phyloP scores from a whole-genome alignment of 1,140 invertebrate species.

The Drosophila pseudoobscura region DNA sequence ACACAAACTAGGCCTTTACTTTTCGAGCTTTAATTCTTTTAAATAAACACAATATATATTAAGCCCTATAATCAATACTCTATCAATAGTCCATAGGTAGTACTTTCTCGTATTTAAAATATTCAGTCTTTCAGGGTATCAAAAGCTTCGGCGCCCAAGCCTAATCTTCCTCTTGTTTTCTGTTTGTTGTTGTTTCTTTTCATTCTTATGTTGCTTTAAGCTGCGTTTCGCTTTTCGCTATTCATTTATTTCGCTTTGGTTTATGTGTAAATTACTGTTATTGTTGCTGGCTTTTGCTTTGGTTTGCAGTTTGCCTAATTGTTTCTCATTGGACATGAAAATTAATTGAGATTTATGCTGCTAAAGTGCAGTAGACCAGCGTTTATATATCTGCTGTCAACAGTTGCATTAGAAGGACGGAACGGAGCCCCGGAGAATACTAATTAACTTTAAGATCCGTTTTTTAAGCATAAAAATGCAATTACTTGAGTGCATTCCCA shows the following conservation, averaged over 20 bases:
- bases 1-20: no score
- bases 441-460: constrained; percentile 2
- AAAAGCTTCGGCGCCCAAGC: no score
- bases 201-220: constrained; percentile 50
- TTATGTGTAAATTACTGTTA: constrained; percentile 39
- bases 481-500: constrained; percentile 1
- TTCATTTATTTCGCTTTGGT: constrained; percentile 45
- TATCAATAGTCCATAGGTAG: no score
- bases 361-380: no score
- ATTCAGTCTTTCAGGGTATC: no score
- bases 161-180: constrained; percentile 4
- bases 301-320: constrained; percentile 19
- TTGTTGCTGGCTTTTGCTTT: constrained; percentile 15
- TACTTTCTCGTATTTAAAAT: no score
- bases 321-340: constrained; percentile 14
- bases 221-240: constrained; percentile 26
- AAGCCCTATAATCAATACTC: no score
- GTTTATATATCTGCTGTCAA: constrained; percentile 1
- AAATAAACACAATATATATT: no score
- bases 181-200: constrained; percentile 34
- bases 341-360: constrained; percentile 48
- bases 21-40: no score
- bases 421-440: background rate
- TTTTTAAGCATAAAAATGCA: constrained; percentile 2
- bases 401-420: constrained; percentile 34